phyloP scores from a whole-genome alignment of 2,888 invertebrate species.

The Cerastis rubricosa region DNA sequence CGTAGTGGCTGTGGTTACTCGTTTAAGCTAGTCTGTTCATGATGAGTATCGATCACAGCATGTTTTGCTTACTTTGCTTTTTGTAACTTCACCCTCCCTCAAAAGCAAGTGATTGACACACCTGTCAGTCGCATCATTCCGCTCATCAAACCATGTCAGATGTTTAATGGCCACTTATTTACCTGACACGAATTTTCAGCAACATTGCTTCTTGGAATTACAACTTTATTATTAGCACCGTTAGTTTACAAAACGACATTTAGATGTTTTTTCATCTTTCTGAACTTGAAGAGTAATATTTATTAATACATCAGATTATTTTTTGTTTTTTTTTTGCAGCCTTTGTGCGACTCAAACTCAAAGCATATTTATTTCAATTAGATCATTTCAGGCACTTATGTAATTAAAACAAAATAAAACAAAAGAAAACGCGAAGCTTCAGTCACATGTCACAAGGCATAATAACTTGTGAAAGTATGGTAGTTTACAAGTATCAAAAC shows the following conservation, averaged over 20 bases:
- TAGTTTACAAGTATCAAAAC: not conserved
- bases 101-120: conserved; percentile 29
- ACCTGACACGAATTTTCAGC: conserved; percentile 10
- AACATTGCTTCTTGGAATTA: not conserved
- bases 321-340: not conserved
- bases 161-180: conserved; percentile 23
- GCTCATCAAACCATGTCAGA: conserved; percentile 7
- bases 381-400: no score
- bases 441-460: no score
- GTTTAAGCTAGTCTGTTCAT: not conserved
- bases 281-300: not conserved
- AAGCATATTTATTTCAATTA: no score
- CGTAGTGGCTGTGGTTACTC: not conserved
- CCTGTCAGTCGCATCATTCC: conserved; percentile 41
- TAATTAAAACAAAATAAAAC: no score
- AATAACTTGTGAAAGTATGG: no score
- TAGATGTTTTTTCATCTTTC: conserved; percentile 1
- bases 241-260: not conserved
- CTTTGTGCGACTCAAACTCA: not conserved
- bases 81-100: not conserved
- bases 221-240: not conserved
- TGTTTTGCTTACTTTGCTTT: not conserved
- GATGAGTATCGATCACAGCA: not conserved
- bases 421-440: no score
- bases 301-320: not conserved